Evolutionary conservation across 2,888 invertebrate species (phyloP), one percentile per base, ranked within the genome.

Genomic region (Odiellus spinosus): DNA sequence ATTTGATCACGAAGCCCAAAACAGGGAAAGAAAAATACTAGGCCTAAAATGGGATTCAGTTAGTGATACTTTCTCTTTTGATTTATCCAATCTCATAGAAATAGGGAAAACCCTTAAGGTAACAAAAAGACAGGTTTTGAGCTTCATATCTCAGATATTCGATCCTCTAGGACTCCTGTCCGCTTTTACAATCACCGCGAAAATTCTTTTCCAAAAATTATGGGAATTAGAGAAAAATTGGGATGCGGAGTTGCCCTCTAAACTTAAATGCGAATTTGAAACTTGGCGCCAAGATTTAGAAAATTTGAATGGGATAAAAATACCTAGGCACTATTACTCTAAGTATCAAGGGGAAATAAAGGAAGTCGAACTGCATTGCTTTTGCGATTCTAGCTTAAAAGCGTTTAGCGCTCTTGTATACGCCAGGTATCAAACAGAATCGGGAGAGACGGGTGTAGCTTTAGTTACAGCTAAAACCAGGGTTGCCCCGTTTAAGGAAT

Each of bases 131-230:
- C 26, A 26, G 8, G 26, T 26, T 4, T 26, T 26, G 8, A 26
- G 26, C 26, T 26, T 26, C 8, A 26, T 26, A 4, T 26, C 26
- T 4, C 35, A 38, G 11, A 36, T 36, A 14, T 44, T 36, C 12
- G 52, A 59, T 40, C 53, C 57, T 15, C 35, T 55, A 20, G 58
- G 57, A 3, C 44, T 55, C 5, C 19, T 50, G 12, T 45, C 41
- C 2, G 49, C 51, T 17, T 52, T 51, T 17, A 49, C 33, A 2
- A 46, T 52, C 42, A 18, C 41, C 5, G 48, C 48, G 0, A 61
- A 58, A 42, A 26, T 26, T 3, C 26, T 59, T 4, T 45, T 61
- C 14, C 58, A 59, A 50, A 36, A 54, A 8, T 26, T 59, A 3
- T 61, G 59, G 58, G 38, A 44, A 11, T 17, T 33, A 6, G 47